A percentile compares a stretch with the other conserved stretches of the same genome.
Evolutionary conservation across 1,140 invertebrate genomes (phyloP).

Genomic region (Patella vulgata): DNA sequence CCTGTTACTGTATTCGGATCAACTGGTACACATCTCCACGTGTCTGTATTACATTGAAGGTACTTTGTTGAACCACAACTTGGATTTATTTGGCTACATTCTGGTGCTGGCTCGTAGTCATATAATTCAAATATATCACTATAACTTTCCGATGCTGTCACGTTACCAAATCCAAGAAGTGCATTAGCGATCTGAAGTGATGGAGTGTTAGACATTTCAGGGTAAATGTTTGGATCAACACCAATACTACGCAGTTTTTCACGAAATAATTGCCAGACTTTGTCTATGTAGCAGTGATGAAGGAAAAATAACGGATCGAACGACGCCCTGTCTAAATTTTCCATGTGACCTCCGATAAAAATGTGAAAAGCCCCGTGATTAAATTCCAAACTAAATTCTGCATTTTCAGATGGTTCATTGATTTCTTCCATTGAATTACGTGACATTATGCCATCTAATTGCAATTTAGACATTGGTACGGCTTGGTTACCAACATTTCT

Average conservation of each 20-base stretch:
- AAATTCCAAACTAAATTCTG: constrained; percentile 46
- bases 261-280: constrained; percentile 56
- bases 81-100: constrained; percentile 36
- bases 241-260: constrained; percentile 30
- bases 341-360: constrained; percentile 57
- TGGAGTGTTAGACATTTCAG: constrained; percentile 8
- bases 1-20: no score
- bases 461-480: constrained; percentile 1
- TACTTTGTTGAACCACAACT: constrained; percentile 47
- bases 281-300: constrained; percentile 67
- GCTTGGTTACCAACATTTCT: constrained; percentile 28
- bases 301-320: constrained; percentile 67
- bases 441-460: constrained; percentile 21
- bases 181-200: neutral
- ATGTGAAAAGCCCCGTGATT: constrained; percentile 52
- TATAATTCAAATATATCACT: constrained; percentile 42
- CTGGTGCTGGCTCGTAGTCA: constrained; percentile 48
- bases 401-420: constrained; percentile 20
- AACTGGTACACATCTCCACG: constrained; percentile 23
- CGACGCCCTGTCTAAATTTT: constrained; percentile 51
- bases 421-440: constrained; percentile 17
- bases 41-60: constrained; percentile 33
- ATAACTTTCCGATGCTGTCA: constrained; percentile 46
- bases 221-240: constrained; percentile 35
- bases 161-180: constrained; percentile 27